Evolutionary conservation across 2,888 invertebrate genomes (phyloP).

Genomic region (Gasteruption jaculator): DNA sequence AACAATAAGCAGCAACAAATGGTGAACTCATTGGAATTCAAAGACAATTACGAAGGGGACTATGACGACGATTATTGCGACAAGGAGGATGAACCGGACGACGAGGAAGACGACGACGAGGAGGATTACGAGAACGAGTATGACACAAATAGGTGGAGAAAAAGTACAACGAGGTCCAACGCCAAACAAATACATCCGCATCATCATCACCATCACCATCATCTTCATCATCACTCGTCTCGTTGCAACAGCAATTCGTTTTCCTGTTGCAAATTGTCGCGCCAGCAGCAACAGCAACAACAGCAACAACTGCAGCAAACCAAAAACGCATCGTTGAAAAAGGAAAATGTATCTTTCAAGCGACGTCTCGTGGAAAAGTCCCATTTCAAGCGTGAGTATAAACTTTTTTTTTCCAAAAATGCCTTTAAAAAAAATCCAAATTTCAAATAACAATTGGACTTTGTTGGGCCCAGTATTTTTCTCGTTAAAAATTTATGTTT

Average conservation of each 20-base stretch:
- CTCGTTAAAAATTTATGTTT: too few species aligned
- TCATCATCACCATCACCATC: slow-evolving; percentile 36
- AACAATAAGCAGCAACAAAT: too few species aligned
- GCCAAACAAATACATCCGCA: slow-evolving; percentile 37
- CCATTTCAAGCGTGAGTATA: slow-evolving; percentile 32
- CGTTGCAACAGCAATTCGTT: too few species aligned
- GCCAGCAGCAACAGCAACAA: slow-evolving; percentile 37
- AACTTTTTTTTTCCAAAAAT: too few species aligned
- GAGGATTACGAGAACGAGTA: slow-evolving; percentile 37
- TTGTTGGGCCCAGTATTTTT: too few species aligned
- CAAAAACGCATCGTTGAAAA: too few species aligned
- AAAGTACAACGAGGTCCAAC: slow-evolving; percentile 38
- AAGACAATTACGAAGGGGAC: slow-evolving; percentile 53
- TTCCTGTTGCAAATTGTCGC: slow-evolving; percentile 35
- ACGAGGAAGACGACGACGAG: slow-evolving; percentile 36
- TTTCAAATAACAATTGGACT: too few species aligned
- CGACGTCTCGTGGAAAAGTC: slow-evolving; percentile 39
- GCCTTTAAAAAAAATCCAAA: too few species aligned
- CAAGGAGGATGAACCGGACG: slow-evolving; percentile 38
- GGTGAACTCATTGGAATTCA: too few species aligned
- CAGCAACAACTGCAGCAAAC: too few species aligned
- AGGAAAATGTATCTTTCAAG: slow-evolving; percentile 43
- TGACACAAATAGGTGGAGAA: slow-evolving; percentile 47
- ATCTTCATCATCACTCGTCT: too few species aligned
- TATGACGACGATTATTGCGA: slow-evolving; percentile 51